phyloP scores from a whole-genome alignment of 2,113 vertebrate genomes.

The Ceratotherium simum region DNA sequence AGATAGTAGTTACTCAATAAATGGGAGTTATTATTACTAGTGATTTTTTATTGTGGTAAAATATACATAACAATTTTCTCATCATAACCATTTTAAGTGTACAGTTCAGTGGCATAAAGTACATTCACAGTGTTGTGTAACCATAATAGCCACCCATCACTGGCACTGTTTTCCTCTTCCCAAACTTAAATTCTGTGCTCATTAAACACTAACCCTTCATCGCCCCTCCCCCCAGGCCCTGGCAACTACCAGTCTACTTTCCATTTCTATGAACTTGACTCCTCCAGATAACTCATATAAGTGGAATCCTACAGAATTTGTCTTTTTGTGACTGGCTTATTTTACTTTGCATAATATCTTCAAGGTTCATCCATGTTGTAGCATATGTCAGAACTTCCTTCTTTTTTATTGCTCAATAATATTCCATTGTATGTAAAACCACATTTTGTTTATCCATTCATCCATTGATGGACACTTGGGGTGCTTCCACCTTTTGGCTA shows the following conservation, averaged over 20 bases:
- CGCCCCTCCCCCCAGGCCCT: too few relatives aligned
- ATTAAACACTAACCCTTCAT: not conserved
- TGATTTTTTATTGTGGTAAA: not conserved
- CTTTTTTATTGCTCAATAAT: too few relatives aligned
- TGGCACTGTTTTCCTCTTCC: not conserved
- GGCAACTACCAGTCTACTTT: not conserved
- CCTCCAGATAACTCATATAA: not conserved
- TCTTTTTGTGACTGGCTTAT: not conserved
- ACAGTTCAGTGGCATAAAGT: not conserved
- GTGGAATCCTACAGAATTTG: not conserved
- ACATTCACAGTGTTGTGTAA: not conserved
- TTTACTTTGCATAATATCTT: not conserved
- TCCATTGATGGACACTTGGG: too few relatives aligned
- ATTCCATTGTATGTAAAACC: fast-evolving
- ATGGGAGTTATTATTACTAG: not conserved
- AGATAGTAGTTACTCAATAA: not conserved
- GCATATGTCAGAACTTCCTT: not conserved
- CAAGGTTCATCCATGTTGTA: too few relatives aligned
- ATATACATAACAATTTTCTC: not conserved
- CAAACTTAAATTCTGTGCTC: not conserved
- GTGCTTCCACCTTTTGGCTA: not conserved
- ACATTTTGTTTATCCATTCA: not conserved
- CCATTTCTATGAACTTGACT: not conserved
- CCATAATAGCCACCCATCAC: too few relatives aligned
- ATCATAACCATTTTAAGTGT: not conserved